Conservation (phyloP, 1,140 invertebrate species). For the Magallana ariakensis region DNA sequence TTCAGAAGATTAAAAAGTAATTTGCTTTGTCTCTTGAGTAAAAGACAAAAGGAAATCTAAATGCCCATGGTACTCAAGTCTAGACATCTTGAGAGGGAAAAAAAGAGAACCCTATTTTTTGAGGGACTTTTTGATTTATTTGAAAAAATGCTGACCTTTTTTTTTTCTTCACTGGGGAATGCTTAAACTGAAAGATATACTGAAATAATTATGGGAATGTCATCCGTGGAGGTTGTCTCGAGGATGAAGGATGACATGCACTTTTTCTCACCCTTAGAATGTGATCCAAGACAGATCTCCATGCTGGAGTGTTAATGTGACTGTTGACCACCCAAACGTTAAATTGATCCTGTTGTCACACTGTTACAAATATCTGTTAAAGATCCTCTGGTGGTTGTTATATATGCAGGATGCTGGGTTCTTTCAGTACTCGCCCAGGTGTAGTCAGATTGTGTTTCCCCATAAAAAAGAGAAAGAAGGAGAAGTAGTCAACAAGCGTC, state of each 20-base stretch:
- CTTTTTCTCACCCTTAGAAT: constrained; percentile 10
- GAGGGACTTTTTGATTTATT: background rate
- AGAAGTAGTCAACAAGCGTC: background rate
- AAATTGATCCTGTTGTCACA: constrained; percentile 24
- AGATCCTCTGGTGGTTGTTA: constrained; percentile 9
- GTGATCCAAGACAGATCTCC: background rate
- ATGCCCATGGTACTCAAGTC: too few relatives aligned
- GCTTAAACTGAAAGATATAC: background rate
- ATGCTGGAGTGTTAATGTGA: constrained; percentile 28
- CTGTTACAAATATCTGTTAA: constrained; percentile 31
- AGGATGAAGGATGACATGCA: constrained; percentile 4
- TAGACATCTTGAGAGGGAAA: too few relatives aligned
- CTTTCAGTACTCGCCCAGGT: constrained; percentile 15
- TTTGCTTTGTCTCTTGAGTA: too few relatives aligned
- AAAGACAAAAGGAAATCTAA: too few relatives aligned
- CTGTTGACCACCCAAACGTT: constrained; percentile 22
- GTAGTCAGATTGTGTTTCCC: constrained; percentile 21
- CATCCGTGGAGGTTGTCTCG: background rate
- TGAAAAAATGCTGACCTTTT: background rate
- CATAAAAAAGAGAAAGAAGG: background rate
- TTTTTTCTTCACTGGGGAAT: background rate
- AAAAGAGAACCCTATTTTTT: too few relatives aligned
- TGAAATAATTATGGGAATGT: background rate
- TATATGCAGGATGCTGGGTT: constrained; percentile 21
- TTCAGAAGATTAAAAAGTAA: too few relatives aligned